Evolutionary conservation across 35 echinoderm and acorn worm genomes (phyloP), one percentile per base, ranked within the genome.

Genomic region (Acanthaster planci): DNA sequence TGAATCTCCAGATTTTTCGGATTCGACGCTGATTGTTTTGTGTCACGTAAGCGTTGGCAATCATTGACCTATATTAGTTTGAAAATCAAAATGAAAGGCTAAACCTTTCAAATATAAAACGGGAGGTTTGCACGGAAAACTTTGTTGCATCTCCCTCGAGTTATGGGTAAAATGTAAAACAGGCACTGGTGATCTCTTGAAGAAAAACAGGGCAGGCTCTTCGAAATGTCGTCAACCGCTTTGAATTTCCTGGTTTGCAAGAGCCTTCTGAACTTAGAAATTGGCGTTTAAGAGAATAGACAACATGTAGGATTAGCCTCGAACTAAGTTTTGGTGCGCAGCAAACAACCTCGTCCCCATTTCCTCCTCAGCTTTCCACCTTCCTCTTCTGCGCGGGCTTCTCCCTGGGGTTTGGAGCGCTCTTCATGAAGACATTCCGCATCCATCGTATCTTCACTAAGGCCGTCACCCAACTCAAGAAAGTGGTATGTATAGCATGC

Each of bases 341-440:
- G n/a, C 7, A 80, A 18, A 16, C n/a, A 23, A 0, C 30, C 19
- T 53, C 17, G 4, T 38, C 10, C 37, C 39, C 18, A 17, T 79
- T 39, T 19, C 42, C 30, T 42, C 51, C 29, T 23, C 32, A 83
- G 81, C 52, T 57, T 8, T 58, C 51, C 37, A 59, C 56, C 37
- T 53, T 27, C 19, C 44, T 83, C 3, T 31, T 57, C 9, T 21
- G 51, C 50, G 51, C 82, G 40, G 77, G 87, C 15, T 81, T 75
- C 31, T 89, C 79, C 4, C 38, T 89, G 10, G 77, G 78, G 1
- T 82, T 89, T 31, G 87, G 87, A 23, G 87, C 54, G 4, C 64
- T 89, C 18, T 89, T 89, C 67, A 81, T 89, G 87, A 89, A 89
- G 78, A 82, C 87, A 7, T 89, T 81, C 53, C 77, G 87, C 15